Evolutionary conservation across 2,888 invertebrate genomes (phyloP).

Genomic region (Crocallis elinguaria): DNA sequence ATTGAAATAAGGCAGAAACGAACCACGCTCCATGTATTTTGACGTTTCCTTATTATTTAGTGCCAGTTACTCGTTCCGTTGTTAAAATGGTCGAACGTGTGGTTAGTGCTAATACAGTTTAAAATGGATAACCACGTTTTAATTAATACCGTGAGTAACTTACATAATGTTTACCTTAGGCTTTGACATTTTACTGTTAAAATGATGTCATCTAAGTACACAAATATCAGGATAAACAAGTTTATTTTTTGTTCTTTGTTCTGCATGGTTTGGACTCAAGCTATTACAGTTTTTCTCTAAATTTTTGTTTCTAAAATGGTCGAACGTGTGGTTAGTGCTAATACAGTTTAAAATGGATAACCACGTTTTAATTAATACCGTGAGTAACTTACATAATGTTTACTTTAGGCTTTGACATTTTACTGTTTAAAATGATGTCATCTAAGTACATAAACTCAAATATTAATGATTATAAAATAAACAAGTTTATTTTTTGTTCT

Average conservation of each 20-base stretch:
- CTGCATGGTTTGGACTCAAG: too few relatives aligned
- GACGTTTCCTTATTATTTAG: slow-evolving; percentile 52
- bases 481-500: not conserved
- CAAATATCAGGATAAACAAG: too few relatives aligned
- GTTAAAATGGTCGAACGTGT: slow-evolving; percentile 37
- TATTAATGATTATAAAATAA: too few relatives aligned
- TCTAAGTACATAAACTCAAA: not conserved
- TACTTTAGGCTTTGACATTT: not conserved
- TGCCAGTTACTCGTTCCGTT: slow-evolving; percentile 40
- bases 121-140: slow-evolving; percentile 32
- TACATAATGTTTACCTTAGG: not conserved
- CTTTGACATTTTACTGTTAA: not conserved
- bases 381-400: slow-evolving; percentile 31
- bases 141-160: slow-evolving; percentile 38
- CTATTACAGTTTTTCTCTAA: too few relatives aligned
- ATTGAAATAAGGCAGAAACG: slow-evolving; percentile 44
- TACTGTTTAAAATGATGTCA: slow-evolving; percentile 5
- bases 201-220: slow-evolving; percentile 3
- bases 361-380: slow-evolving; percentile 25
- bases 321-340: slow-evolving; percentile 33
- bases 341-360: slow-evolving; percentile 30
- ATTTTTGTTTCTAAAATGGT: slow-evolving; percentile 32
- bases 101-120: slow-evolving; percentile 22
- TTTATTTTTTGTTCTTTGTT: not conserved
- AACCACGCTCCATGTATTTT: slow-evolving; percentile 46